Evolutionary conservation across 1,140 invertebrate genomes (phyloP).

Genomic region (Papilio aristodemus): DNA sequence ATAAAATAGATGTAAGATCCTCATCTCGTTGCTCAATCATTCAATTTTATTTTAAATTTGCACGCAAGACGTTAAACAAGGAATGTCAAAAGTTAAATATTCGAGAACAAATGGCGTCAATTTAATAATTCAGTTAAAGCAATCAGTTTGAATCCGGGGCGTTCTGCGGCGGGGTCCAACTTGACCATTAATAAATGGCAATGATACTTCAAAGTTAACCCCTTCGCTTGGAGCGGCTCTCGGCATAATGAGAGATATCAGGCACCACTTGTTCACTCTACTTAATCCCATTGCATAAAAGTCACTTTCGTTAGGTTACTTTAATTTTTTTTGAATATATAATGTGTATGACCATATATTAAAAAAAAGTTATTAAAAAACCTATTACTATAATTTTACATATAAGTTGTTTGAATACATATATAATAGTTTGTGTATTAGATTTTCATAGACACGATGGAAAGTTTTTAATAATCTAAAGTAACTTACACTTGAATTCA

Average conservation of each 20-base stretch:
- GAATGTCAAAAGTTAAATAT: slow-evolving; percentile 36
- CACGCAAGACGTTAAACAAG: slow-evolving; percentile 9
- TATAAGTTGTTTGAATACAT: too few species aligned
- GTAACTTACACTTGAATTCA: too few species aligned
- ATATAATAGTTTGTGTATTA: too few species aligned
- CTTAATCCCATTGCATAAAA: slow-evolving; percentile 36
- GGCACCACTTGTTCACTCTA: slow-evolving; percentile 48
- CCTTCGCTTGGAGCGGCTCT: slow-evolving; percentile 45
- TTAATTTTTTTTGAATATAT: background rate
- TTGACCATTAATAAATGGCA: slow-evolving; percentile 79
- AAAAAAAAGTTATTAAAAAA: too few species aligned
- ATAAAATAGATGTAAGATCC: background rate
- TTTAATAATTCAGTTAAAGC: slow-evolving; percentile 73
- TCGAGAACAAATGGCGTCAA: slow-evolving; percentile 64
- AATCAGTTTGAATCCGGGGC: slow-evolving; percentile 68
- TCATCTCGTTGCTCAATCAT: too few species aligned
- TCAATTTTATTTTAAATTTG: background rate
- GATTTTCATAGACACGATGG: too few species aligned
- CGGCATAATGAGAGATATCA: slow-evolving; percentile 69
- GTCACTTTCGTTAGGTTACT: slow-evolving; percentile 18
- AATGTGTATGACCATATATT: too few species aligned
- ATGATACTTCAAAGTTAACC: slow-evolving; percentile 79
- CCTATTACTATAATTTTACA: too few species aligned
- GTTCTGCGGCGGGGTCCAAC: slow-evolving; percentile 58
- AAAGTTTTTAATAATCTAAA: too few species aligned